Evolutionary conservation across 2,113 vertebrate genomes (phyloP), one percentile per base, ranked within the genome.

Genomic region (Limanda limanda): DNA sequence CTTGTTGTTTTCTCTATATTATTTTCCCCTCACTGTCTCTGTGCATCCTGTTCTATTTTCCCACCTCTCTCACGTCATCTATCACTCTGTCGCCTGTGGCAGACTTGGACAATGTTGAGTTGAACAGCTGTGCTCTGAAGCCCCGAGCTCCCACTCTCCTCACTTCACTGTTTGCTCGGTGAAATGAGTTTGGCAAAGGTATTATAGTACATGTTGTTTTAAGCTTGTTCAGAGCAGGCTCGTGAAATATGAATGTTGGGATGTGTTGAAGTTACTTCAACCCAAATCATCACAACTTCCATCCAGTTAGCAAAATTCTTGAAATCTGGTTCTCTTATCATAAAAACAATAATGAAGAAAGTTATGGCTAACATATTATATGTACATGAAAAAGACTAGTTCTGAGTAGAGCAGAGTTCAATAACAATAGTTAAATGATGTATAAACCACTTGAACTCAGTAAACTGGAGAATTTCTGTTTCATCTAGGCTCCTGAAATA

Each of bases 41-140:
- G 3, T 20, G 35, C 68, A n/a, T 48, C 15, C 20, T 42, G 2
- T 42, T 77, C 18, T 25, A 15, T 61, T 37, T 81, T 68, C 76
- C 73, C 74, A 76, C 63, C 47, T 65, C 45, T 83, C 66, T 68
- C 35, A 37, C 71, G 77, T 79, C 63, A 69, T 80, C 58, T n/a
- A 15, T 82, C 37, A 37, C 42, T 73, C 27, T 48, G 24, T 52
- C 60, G 63, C 79, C 57, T 10, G 2, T 57, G 48, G 84, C 81
- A 54, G 6, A 74, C 25, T 82, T 78, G 71, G 64, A 79, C 56
- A 58, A 11, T 61, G 55, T 63, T 68, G 51, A 78, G 67, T 55
- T 80, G 82, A 89, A 78, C 87, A 87, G 83, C 83, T 92, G 89
- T 75, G 84, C 72, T 85, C 69, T 74, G 47, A 47, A 75, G 79